Base-by-base conservation (phyloP, 2,113 vertebrate species). In the Ceratotherium simum region DNA sequence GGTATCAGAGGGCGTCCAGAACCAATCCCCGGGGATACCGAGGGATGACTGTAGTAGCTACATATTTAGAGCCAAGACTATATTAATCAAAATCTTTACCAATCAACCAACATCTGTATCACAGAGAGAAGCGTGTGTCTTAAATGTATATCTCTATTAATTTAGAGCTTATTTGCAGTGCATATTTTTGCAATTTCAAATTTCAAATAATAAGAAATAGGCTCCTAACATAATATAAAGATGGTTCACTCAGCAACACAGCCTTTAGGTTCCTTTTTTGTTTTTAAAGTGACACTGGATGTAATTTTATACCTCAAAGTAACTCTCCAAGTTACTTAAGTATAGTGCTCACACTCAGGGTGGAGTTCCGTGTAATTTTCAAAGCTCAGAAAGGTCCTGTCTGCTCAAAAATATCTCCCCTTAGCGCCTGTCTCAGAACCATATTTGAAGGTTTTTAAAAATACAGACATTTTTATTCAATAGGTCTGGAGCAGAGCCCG, bases 351-450 rank as follows among this genome's bases (percentile, higher is more conserved):
- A 76, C 83, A 94, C 51, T 12, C 93, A 88, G 58, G 36, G 65
- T 83, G 51, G 92, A 95, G 86, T 82, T 70, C 95, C 85, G 58
- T 89, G 79, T 82, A 91, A 82, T 96, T 93, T 95, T 64, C 86
- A 89, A 72, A 91, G 48, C 36, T 96, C 69, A 80, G 46, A 96
- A 90, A 80, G 83, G 42, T 33, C 36, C 25, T 87, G 73, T 21
- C 56, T 93, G 39, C 70, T 95, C 79, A 93, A 90, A 96, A 90
- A 87, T 72, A 65, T 62, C 92, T 96, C 51, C 51, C 51, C 36
- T 70, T 54, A 60, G 31, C 93, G 73, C 33, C 70, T 79, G 6
- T 51, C 73, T 82, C 25, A 10, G 58, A 92, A 58, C 42, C 29
- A 16, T 16, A 78, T 48, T 69, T 56, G 70, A 97, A 91, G 60